These are phyloP conservation scores for Cichlasoma orientale DNA, from an alignment of 2,797 vertebrate species.

Conservation along the genomic window DNA sequence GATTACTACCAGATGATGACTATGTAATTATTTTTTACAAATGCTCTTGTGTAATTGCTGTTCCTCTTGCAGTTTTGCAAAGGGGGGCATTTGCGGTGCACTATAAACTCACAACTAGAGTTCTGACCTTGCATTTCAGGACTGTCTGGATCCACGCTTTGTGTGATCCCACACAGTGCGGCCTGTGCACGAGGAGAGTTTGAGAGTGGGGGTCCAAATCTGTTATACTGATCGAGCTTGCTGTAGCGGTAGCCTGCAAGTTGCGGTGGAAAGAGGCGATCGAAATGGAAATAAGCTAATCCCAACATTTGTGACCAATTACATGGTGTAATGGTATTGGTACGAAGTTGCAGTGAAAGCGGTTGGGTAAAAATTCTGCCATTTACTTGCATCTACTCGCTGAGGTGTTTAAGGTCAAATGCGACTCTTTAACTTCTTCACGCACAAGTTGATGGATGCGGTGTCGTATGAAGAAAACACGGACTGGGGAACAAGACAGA, in stretches of 20 bases:
- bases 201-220: slow-evolving; percentile 6
- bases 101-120: slow-evolving; percentile 34
- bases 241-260: not conserved
- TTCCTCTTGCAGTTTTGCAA: slow-evolving; percentile 38
- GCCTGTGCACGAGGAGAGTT: slow-evolving; percentile 1
- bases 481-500: not conserved
- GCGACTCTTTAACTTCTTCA: not conserved
- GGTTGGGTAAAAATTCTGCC: not conserved
- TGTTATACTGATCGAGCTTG: not conserved
- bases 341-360: slow-evolving; percentile 6
- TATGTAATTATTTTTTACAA: slow-evolving; percentile 31
- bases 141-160: slow-evolving; percentile 13
- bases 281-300: slow-evolving; percentile 12
- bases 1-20: slow-evolving; percentile 60
- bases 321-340: not conserved
- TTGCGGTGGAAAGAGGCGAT: not conserved
- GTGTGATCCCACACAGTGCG: slow-evolving; percentile 34
- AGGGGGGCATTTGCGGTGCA: slow-evolving; percentile 28
- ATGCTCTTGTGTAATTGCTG: slow-evolving; percentile 25
- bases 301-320: slow-evolving; percentile 5
- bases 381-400: not conserved
- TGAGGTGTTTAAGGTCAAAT: not conserved
- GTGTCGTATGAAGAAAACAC: not conserved
- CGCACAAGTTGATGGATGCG: not conserved
- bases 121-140: slow-evolving; percentile 48